A percentile compares a stretch with the other conserved stretches of the same genome.
Evolutionary conservation across 2,797 vertebrate species (phyloP).

Genomic region (Martes flavigula): DNA sequence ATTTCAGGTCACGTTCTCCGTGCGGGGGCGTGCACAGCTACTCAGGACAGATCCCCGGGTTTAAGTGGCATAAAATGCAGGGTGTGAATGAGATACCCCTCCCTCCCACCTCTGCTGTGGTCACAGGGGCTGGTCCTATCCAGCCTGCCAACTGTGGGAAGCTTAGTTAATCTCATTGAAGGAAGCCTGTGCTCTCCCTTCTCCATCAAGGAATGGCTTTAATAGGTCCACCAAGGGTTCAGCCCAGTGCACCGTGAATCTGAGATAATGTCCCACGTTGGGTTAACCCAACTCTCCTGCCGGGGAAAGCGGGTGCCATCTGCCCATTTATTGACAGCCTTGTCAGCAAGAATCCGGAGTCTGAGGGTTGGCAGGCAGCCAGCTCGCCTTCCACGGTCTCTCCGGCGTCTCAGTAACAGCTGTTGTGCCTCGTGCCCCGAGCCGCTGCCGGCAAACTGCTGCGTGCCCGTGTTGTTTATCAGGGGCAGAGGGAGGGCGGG

Average conservation of each 20-base stretch:
- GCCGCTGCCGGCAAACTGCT: constrained; percentile 75
- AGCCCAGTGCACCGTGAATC: constrained; percentile 65
- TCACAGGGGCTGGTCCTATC: constrained; percentile 54
- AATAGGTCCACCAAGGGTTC: constrained; percentile 75
- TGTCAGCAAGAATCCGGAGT: constrained; percentile 71
- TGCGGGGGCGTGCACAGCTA: neutral
- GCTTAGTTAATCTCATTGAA: constrained; percentile 63
- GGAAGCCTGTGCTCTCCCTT: constrained; percentile 42
- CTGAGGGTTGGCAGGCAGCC: constrained; percentile 81
- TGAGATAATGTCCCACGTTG: constrained; percentile 75
- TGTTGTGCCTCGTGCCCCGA: constrained; percentile 82
- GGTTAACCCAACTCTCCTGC: constrained; percentile 78
- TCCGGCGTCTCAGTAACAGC: constrained; percentile 82
- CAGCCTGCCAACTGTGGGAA: constrained; percentile 48
- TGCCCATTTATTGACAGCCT: constrained; percentile 83
- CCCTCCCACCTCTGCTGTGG: neutral
- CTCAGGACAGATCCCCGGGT: neutral
- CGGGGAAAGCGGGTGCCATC: constrained; percentile 81
- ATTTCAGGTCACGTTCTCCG: neutral
- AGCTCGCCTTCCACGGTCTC: constrained; percentile 80
- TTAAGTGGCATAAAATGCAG: neutral
- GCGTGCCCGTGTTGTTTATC: constrained; percentile 72
- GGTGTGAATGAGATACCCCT: neutral
- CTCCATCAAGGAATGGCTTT: constrained; percentile 60
- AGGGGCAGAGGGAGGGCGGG: neutral